Evolutionary conservation across 2,888 invertebrate genomes (phyloP).

Genomic region (Mesorhabditis belari): DNA sequence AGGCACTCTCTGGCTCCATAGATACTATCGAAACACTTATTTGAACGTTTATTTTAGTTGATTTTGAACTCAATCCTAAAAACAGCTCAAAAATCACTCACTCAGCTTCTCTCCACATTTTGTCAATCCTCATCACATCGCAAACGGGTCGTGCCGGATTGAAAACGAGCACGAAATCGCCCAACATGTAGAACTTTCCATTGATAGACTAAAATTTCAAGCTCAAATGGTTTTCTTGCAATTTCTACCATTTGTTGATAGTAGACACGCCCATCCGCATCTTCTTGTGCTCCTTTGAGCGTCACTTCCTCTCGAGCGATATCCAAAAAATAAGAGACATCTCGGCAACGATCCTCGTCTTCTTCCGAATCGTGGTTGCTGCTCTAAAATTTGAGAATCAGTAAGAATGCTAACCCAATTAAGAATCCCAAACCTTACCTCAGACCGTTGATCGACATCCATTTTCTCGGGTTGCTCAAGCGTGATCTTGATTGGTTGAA

Average conservation of each 20-base stretch:
- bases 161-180: conserved; percentile 90
- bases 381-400: too few species aligned
- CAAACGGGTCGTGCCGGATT: conserved; percentile 77
- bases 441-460: neutral
- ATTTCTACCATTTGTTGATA: conserved; percentile 20
- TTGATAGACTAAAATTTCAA: conserved; percentile 1
- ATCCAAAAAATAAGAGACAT: conserved; percentile 7
- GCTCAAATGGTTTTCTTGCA: too few species aligned
- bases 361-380: conserved; percentile 1
- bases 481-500: conserved; percentile 53
- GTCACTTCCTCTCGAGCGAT: conserved; percentile 11
- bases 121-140: conserved; percentile 83
- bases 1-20: neutral
- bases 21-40: neutral
- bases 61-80: neutral
- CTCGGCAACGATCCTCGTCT: conserved; percentile 17
- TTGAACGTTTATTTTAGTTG: neutral
- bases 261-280: conserved; percentile 18
- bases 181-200: conserved; percentile 55
- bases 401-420: too few species aligned
- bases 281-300: neutral
- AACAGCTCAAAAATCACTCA: conserved; percentile 59
- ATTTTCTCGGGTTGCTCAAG: neutral
- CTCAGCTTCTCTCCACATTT: conserved; percentile 86
- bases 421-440: too few species aligned